These are phyloP conservation scores for Selenia dentaria DNA, from an alignment of 2,888 invertebrate species.

Conservation along the genomic window DNA sequence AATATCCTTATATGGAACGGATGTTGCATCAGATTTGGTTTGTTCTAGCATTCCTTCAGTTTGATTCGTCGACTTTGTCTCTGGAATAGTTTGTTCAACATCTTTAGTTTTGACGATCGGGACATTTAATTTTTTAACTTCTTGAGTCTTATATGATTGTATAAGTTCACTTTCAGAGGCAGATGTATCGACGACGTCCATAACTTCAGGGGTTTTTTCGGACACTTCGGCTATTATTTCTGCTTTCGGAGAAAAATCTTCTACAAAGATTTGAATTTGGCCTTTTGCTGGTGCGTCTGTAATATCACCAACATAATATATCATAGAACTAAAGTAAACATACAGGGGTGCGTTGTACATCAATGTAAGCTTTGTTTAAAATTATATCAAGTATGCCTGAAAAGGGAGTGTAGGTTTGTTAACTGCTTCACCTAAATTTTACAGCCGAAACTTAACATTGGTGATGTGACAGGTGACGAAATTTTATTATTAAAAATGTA, in stretches of 20 bases:
- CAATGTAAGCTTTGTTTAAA: no score
- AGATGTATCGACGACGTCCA: slow-evolving; percentile 21
- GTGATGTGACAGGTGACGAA: no score
- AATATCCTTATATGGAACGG: neutral
- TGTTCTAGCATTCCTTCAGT: neutral
- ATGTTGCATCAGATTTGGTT: neutral
- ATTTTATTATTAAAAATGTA: no score
- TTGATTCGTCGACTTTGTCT: neutral
- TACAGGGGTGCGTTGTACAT: no score
- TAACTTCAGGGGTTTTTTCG: slow-evolving; percentile 1
- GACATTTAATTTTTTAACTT: no score
- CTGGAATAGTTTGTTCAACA: neutral
- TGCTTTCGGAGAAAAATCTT: slow-evolving; percentile 5
- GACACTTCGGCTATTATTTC: slow-evolving; percentile 6
- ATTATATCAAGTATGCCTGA: no score
- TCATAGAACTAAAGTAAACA: no score
- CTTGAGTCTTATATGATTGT: slow-evolving; percentile 11
- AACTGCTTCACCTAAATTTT: no score
- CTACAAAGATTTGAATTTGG: slow-evolving; percentile 4
- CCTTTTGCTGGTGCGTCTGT: slow-evolving; percentile 19
- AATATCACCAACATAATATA: neutral
- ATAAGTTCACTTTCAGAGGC: slow-evolving; percentile 18
- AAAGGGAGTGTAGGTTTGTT: no score
- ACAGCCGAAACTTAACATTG: no score
- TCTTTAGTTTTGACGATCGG: no score